These are phyloP conservation scores for Sabellastarte sp. DNA, from an alignment of 2,888 invertebrate genomes.

Conservation along the genomic window DNA sequence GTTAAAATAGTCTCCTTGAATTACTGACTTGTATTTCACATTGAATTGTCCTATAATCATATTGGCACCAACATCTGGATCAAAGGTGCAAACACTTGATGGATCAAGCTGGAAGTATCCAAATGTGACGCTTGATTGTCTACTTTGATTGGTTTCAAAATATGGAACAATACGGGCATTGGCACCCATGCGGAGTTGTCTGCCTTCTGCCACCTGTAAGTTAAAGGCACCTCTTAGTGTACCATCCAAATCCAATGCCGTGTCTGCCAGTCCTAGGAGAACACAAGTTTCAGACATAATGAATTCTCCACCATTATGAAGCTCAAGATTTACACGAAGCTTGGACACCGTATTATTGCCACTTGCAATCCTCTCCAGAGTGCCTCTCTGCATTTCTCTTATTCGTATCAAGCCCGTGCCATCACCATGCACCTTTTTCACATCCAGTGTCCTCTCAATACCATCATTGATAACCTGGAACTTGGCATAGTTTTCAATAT, in stretches of 20 bases:
- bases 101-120: constrained; percentile 40
- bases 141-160: constrained; percentile 24
- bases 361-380: constrained; percentile 32
- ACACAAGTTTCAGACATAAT: constrained; percentile 39
- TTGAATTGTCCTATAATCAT: constrained; percentile 33
- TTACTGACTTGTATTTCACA: constrained; percentile 34
- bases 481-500: constrained; percentile 38
- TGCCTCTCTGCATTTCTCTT: constrained; percentile 35
- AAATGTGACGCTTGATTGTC: constrained; percentile 34
- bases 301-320: constrained; percentile 42
- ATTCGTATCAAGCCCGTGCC: constrained; percentile 40
- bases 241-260: constrained; percentile 41
- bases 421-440: constrained; percentile 39
- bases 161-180: constrained; percentile 38
- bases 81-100: constrained; percentile 35
- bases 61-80: constrained; percentile 35
- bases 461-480: constrained; percentile 36
- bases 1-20: constrained; percentile 38
- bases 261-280: constrained; percentile 35
- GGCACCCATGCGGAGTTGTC: constrained; percentile 38
- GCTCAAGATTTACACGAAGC: constrained; percentile 38
- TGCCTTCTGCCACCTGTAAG: constrained; percentile 24
- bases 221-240: constrained; percentile 36
- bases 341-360: constrained; percentile 29
- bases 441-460: constrained; percentile 26